These are phyloP conservation scores for Centruroides vittatus DNA, from an alignment of 1,140 invertebrate genomes.

Conservation along the genomic window DNA sequence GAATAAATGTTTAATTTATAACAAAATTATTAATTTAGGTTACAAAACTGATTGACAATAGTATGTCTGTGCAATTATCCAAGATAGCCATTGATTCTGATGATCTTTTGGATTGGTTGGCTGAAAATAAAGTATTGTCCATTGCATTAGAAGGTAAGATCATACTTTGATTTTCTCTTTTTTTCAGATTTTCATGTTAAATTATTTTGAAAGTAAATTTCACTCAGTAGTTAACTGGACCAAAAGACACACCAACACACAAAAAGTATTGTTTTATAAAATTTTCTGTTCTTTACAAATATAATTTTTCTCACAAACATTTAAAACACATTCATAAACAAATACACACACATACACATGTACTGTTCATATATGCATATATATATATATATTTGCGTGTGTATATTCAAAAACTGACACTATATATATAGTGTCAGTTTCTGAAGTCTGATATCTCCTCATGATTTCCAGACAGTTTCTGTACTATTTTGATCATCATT, in stretches of 20 bases:
- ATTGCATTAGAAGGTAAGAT: conserved; percentile 37
- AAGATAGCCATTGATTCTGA: conserved; percentile 29
- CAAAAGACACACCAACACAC: conserved; percentile 26
- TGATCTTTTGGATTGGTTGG: conserved; percentile 37
- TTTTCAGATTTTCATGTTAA: background rate
- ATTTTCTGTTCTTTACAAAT: conserved; percentile 3
- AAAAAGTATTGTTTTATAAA: conserved; percentile 24
- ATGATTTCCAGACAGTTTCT: no score
- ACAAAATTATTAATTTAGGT: conserved; percentile 16
- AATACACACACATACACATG: no score
- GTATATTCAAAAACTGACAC: no score
- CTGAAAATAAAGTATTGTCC: conserved; percentile 33
- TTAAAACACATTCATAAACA: no score
- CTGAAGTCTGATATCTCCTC: no score
- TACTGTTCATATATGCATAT: no score
- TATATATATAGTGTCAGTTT: no score
- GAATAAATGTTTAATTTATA: no score
- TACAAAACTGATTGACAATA: conserved; percentile 36
- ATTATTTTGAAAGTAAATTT: no score
- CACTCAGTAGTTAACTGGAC: no score
- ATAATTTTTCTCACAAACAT: background rate
- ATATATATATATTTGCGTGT: no score
- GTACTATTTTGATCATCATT: no score
- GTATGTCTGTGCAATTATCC: conserved; percentile 23
- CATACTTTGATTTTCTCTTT: background rate